Percentiles rank a stretch among this genome's conserved stretches.
phyloP scores from a whole-genome alignment of 2,113 vertebrate species.

The Ovibos moschatus region DNA sequence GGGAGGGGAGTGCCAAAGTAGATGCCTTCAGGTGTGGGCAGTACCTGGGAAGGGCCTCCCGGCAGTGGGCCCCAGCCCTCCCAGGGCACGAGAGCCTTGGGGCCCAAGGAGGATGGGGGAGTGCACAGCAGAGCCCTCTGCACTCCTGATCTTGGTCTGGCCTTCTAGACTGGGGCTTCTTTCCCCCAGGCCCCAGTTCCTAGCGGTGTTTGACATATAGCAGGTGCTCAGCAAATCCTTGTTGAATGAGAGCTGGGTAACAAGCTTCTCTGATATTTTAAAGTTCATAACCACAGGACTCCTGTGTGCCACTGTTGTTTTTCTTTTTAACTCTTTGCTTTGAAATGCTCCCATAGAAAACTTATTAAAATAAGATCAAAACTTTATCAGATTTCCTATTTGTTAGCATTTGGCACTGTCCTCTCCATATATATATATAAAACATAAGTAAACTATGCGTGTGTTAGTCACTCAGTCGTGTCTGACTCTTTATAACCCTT shows the following conservation, averaged over 20 bases:
- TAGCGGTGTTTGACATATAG: background rate
- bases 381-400: background rate
- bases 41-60: background rate
- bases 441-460: background rate
- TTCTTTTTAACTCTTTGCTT: background rate
- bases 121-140: fast-evolving
- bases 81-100: too few relatives aligned
- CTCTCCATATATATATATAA: background rate
- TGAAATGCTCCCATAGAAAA: background rate
- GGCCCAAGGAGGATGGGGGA: background rate
- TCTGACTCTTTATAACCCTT: background rate
- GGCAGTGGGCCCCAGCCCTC: background rate
- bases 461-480: background rate
- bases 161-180: background rate
- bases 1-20: background rate
- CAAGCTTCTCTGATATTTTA: background rate
- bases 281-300: background rate
- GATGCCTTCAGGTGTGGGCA: background rate
- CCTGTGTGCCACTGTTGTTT: background rate
- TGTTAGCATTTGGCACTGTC: background rate
- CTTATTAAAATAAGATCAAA: background rate
- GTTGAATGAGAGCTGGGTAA: background rate
- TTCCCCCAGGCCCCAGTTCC: too few relatives aligned
- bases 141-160: background rate
- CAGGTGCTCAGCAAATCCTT: background rate